phyloP scores from a whole-genome alignment of 2,888 invertebrate genomes.

The Harpagoxenus sublaevis region DNA sequence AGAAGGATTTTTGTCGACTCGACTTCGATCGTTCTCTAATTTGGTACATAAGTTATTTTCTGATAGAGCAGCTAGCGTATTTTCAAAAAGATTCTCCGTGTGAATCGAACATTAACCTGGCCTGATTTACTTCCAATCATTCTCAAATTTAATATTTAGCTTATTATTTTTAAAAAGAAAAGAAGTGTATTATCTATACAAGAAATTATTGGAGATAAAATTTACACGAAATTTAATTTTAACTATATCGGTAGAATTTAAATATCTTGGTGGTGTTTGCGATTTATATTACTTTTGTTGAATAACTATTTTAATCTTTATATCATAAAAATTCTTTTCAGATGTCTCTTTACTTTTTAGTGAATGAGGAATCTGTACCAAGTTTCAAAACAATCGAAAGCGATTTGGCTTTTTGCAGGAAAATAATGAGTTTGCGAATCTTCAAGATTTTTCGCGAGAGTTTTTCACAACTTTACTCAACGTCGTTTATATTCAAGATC shows the following conservation, averaged over 20 bases:
- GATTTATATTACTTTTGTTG: not conserved
- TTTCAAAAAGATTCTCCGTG: not conserved
- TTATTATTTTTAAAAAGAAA: not conserved
- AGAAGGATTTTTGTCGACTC: conserved; percentile 5
- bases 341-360: no score
- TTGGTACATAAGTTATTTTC: not conserved
- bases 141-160: not conserved
- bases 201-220: not conserved
- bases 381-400: not conserved
- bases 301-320: not conserved
- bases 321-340: not conserved
- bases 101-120: not conserved
- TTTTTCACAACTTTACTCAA: not conserved
- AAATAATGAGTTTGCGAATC: not conserved
- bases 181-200: not conserved
- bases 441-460: conserved; percentile 8
- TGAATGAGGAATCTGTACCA: not conserved
- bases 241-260: not conserved
- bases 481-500: not conserved
- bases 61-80: not conserved
- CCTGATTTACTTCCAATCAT: conserved; percentile 12
- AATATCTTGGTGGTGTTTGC: conserved; percentile 1
- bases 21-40: conserved; percentile 24
- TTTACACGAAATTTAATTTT: not conserved
- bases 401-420: not conserved